Evolutionary conservation across 2,113 vertebrate species (phyloP), one percentile per base, ranked within the genome.

Genomic region (Hiodon alosoides): DNA sequence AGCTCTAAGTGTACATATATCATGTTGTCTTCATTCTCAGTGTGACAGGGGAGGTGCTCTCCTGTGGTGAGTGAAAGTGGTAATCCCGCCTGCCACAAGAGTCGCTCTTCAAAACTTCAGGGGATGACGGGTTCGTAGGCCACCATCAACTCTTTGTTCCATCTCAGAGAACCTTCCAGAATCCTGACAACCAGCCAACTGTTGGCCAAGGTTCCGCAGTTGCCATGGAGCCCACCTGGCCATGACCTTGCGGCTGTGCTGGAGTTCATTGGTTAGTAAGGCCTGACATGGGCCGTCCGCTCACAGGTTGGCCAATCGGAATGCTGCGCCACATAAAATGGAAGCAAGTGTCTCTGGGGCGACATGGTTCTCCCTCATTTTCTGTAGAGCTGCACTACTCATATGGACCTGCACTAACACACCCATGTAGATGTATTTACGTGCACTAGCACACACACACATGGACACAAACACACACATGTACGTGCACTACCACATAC

Each of bases 221-320:
- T 84, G 77, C 81, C 81, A 83, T 78, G 83, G 80, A 81, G 79
- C 75, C 76, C 77, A 83, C 85, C 82, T 69, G 74, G 31, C 75
- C 67, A 14, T 83, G 86, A 88, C 86, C 88, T 89, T 85, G 84
- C 75, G 59, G 79, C 78, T 79, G 79, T 65, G 77, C 48, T 48
- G 71, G 78, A 89, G 86, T 84, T 86, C 84, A 88, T 88, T 89
- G 83, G 78, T 79, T 68, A 77, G 81, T 79, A 77, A 80, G 78
- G 68, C 71, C 78, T 67, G 79, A 73, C 72, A 65, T 69, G 80
- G 79, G 80, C 78, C 69, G 59, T 75, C 75, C 74, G 79, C 47
- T 75, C 76, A 50, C 71, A n/a, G 61, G 48, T 64, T 50, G 62
- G 64, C 74, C 78, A 81, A 77, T 72, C 70, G 66, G 31, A 73